phyloP scores from a whole-genome alignment of 1,140 invertebrate genomes.

The Drosophila auraria region DNA sequence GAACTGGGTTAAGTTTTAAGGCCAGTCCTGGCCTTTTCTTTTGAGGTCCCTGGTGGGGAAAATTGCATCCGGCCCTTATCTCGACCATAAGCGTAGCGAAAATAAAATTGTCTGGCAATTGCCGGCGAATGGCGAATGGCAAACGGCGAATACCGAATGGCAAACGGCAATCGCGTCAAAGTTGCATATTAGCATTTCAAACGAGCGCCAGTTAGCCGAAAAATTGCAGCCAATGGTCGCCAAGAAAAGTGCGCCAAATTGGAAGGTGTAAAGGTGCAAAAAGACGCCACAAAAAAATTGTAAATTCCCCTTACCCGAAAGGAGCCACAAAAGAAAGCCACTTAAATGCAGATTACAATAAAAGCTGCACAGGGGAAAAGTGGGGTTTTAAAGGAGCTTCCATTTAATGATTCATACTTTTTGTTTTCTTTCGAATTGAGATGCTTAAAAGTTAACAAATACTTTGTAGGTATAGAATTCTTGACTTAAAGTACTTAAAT shows the following conservation, averaged over 20 bases:
- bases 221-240: constrained; percentile 75
- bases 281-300: constrained; percentile 9
- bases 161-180: constrained; percentile 71
- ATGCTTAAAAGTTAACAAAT: not conserved
- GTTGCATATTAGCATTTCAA: constrained; percentile 83
- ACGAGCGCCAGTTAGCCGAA: constrained; percentile 80
- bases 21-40: not conserved
- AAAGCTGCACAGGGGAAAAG: constrained; percentile 35
- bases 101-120: constrained; percentile 81
- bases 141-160: constrained; percentile 13
- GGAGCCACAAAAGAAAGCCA: constrained; percentile 77
- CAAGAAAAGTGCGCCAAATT: constrained; percentile 75
- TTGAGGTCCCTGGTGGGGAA: constrained; percentile 39
- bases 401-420: not conserved
- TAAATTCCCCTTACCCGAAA: constrained; percentile 10
- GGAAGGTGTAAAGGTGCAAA: constrained; percentile 62
- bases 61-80: constrained; percentile 55
- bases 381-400: not conserved
- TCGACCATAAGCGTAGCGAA: constrained; percentile 62
- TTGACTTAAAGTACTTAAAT: not conserved
- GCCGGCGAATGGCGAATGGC: constrained; percentile 33
- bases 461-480: too few relatives aligned
- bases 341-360: constrained; percentile 83
- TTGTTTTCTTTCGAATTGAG: too few relatives aligned
- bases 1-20: constrained; percentile 29